These are phyloP conservation scores for Cryptophagus acutangulus DNA, from an alignment of 2,888 invertebrate genomes.

Conservation along the genomic window DNA sequence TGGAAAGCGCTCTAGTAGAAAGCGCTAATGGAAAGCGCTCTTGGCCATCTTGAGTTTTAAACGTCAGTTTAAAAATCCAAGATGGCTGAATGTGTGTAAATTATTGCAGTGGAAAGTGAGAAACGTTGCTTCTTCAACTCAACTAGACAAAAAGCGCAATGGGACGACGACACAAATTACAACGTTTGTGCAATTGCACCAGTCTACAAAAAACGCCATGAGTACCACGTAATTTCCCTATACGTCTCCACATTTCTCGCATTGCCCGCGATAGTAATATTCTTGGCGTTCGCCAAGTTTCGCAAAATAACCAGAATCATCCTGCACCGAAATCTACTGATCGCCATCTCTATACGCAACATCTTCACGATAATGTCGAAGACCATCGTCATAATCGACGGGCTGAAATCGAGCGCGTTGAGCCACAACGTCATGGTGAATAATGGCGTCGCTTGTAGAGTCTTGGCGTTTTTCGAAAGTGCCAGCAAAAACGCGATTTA, in stretches of 20 bases:
- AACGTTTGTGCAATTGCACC: constrained; percentile 54
- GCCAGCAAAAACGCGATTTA: constrained; percentile 58
- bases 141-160: constrained; percentile 37
- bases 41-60: no score
- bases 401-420: constrained; percentile 47
- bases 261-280: constrained; percentile 56
- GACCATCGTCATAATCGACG: constrained; percentile 55
- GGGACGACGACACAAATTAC: constrained; percentile 59
- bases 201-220: constrained; percentile 51
- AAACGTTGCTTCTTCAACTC: constrained; percentile 54
- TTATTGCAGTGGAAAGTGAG: constrained; percentile 53
- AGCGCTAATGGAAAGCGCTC: no score
- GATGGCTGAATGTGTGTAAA: background rate
- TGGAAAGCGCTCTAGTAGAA: no score
- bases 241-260: constrained; percentile 52
- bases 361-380: constrained; percentile 55
- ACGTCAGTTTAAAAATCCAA: background rate
- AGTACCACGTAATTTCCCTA: constrained; percentile 53
- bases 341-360: constrained; percentile 56
- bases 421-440: constrained; percentile 49
- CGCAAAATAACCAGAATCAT: constrained; percentile 51
- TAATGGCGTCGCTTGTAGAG: constrained; percentile 53
- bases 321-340: constrained; percentile 58
- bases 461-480: constrained; percentile 54
- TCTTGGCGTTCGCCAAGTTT: constrained; percentile 53